phyloP scores from a whole-genome alignment of 1,140 invertebrate species.

The Nylanderia fulva region DNA sequence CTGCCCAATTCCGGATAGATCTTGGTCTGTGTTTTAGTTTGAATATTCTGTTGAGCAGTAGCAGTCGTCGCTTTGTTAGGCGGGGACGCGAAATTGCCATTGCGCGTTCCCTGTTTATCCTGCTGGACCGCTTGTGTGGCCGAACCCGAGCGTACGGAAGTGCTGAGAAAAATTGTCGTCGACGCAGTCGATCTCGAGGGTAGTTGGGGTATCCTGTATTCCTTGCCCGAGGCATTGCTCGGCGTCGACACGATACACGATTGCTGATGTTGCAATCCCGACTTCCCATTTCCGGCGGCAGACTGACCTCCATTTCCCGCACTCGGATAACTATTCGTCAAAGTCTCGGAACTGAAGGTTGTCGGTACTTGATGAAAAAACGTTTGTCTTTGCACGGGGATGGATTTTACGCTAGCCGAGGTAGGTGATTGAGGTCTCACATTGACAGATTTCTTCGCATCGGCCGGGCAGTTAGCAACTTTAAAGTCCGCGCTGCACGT shows the following conservation, averaged over 20 bases:
- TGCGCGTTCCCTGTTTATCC: conserved; percentile 82
- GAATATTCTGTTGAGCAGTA: conserved; percentile 84
- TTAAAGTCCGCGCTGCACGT: conserved; percentile 85
- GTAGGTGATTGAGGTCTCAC: conserved; percentile 87
- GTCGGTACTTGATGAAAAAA: conserved; percentile 89
- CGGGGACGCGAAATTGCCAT: conserved; percentile 85
- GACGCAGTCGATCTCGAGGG: conserved; percentile 77
- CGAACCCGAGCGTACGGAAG: conserved; percentile 68
- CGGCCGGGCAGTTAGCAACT: conserved; percentile 69
- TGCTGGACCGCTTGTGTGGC: conserved; percentile 78
- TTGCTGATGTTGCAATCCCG: conserved; percentile 85
- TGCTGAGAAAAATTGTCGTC: conserved; percentile 80
- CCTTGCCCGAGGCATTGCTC: conserved; percentile 86
- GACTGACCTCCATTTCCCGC: conserved; percentile 74
- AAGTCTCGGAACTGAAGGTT: conserved; percentile 83
- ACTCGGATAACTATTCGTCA: conserved; percentile 76
- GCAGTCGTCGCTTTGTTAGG: conserved; percentile 84
- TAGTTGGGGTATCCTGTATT: conserved; percentile 87
- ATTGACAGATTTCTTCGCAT: conserved; percentile 78
- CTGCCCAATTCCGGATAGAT: conserved; percentile 88
- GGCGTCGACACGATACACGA: conserved; percentile 90
- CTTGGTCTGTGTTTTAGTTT: conserved; percentile 90
- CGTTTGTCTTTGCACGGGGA: conserved; percentile 83
- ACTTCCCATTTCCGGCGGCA: conserved; percentile 76
- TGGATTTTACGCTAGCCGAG: conserved; percentile 85